Base-by-base conservation (phyloP, 2,113 vertebrate genomes). In the Osmerus mordax region DNA sequence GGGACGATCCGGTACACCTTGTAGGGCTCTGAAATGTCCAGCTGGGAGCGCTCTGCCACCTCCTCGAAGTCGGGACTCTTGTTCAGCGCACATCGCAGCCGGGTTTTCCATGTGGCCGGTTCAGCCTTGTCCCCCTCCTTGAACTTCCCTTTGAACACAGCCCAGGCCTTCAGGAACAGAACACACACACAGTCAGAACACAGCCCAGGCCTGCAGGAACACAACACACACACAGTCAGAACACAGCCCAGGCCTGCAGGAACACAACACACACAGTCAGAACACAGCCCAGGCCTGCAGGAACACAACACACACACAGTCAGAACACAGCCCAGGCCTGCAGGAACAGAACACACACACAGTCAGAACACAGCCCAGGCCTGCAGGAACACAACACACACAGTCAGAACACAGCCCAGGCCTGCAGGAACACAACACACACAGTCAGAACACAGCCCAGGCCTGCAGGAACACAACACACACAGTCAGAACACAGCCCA, bases 11-110 rank as follows among this genome's bases (percentile, higher is more conserved):
- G 94, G 29, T 99, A 99, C 67, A 99, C 97, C 87, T 99, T 99
- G 83, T 99, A 99, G 0, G 97, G 97, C 78, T 99, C 97, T 0
- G 97, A 99, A 72, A 99, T 98, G 91, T 99, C 97, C 78, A 99
- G 88, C 85, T 99, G 97, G 29, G 97, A 99, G 73, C 97, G 92
- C 6, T 99, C 97, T 0, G 96, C 95, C 80, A 96, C 97, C 91
- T 99, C 97, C 91, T 99, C 96, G 53, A 99, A 99, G 83, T 99
- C 97, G 0, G 97, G 97, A 84, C 97, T 99, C 89, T 99, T 99
- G 86, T 99, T 99, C 8, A 99, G 84, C 0, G 97, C 97, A 0
- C 97, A 99, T 69, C 97, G 96, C 3, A 99, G 91, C 67, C 97
- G 92, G 0, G 97, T 99, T 91, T 99, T 99, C 97, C 97, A 99